Percentiles rank a stretch among this genome's conserved stretches.
Conservation (phyloP, 2,113 vertebrate genomes). For the Mesocricetus auratus region DNA sequence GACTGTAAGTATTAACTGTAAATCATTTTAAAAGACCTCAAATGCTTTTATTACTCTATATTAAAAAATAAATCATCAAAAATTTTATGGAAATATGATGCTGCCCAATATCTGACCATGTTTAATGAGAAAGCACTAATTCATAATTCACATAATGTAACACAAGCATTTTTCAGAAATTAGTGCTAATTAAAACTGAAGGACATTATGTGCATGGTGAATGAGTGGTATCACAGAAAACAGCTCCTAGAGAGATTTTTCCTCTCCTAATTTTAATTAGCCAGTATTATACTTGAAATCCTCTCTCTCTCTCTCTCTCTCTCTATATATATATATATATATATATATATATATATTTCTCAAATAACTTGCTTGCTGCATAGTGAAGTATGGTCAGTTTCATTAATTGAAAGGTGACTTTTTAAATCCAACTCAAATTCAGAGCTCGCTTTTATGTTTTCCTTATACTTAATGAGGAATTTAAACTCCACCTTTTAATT, state of each 20-base stretch:
- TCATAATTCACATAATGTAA: slow-evolving; percentile 62
- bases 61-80: slow-evolving; percentile 67
- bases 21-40: slow-evolving; percentile 55
- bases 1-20: slow-evolving; percentile 42
- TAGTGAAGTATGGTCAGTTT: slow-evolving; percentile 66
- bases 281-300: slow-evolving; percentile 26
- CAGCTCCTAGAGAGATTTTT: slow-evolving; percentile 39
- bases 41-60: not conserved
- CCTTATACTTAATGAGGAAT: slow-evolving; percentile 79
- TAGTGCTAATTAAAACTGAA: slow-evolving; percentile 58
- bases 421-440: slow-evolving; percentile 73
- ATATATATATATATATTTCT: too few relatives aligned
- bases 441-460: slow-evolving; percentile 73
- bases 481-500: slow-evolving; percentile 82
- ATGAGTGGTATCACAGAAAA: slow-evolving; percentile 40
- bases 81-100: slow-evolving; percentile 57
- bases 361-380: slow-evolving; percentile 51
- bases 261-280: slow-evolving; percentile 57
- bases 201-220: slow-evolving; percentile 3
- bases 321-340: too few relatives aligned
- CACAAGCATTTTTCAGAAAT: slow-evolving; percentile 60
- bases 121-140: slow-evolving; percentile 67
- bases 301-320: not conserved
- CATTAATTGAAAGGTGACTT: slow-evolving; percentile 80
- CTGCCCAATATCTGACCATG: slow-evolving; percentile 45